A percentile compares a stretch with the other conserved stretches of the same genome.
These are phyloP conservation scores for Mesocentrotus franciscanus DNA, from an alignment of 53 echinoderm and acorn worm species.

Conservation along the genomic window DNA sequence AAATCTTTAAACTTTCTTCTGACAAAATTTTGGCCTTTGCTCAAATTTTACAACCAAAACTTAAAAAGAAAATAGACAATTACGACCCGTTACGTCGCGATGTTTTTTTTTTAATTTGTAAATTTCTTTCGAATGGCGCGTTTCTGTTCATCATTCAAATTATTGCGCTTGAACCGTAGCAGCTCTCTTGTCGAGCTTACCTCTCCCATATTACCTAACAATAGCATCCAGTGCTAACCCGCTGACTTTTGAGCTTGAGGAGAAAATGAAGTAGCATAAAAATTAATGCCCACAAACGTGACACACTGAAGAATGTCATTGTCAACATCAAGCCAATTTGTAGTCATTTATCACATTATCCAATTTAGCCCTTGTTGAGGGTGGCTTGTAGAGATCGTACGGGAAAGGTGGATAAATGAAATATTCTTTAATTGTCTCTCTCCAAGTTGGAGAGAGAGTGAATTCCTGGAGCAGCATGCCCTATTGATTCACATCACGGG, in stretches of 20 bases:
- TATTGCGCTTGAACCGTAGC: background rate
- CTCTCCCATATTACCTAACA: slow-evolving; percentile 13
- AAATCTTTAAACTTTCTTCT: background rate
- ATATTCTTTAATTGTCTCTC: slow-evolving; percentile 38
- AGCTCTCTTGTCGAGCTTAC: background rate
- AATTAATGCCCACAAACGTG: background rate
- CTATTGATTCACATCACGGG: slow-evolving; percentile 44
- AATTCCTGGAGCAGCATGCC: slow-evolving; percentile 33
- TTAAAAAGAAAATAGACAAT: background rate
- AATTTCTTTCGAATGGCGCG: background rate
- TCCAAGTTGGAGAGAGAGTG: background rate
- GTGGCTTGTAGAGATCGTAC: background rate
- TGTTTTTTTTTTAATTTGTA: background rate
- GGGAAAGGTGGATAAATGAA: slow-evolving; percentile 16
- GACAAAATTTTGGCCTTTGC: slow-evolving; percentile 21
- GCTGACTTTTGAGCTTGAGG: background rate
- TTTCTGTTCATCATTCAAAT: background rate
- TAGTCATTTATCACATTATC: slow-evolving; percentile 34
- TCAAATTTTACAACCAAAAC: slow-evolving; percentile 1
- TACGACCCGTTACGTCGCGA: background rate
- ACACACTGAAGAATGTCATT: slow-evolving; percentile 35
- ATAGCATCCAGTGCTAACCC: background rate
- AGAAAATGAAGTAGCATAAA: background rate
- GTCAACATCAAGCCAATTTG: slow-evolving; percentile 45
- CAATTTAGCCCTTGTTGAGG: background rate